Evolutionary conservation across 2,797 vertebrate genomes (phyloP), one percentile per base, ranked within the genome.

Genomic region (Phoeniculus purpureus): DNA sequence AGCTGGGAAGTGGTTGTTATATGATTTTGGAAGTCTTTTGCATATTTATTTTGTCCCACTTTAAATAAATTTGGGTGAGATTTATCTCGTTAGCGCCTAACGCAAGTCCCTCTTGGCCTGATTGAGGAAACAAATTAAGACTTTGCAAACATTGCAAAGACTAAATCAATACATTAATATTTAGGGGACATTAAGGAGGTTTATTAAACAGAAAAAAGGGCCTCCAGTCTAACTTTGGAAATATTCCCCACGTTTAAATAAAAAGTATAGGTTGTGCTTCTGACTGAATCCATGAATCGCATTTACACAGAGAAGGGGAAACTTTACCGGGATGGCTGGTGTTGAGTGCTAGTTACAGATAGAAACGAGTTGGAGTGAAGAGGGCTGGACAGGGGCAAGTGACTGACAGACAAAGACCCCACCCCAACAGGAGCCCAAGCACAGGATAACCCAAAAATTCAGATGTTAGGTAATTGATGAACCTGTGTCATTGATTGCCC

Each of bases 71-170:
- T 93, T 97, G 84, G 96, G 45, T 85, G 95, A 96, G 87, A 97
- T 97, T 97, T 96, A 97, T 97, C 96, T 97, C 78, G 85, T 97
- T 97, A 97, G 87, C 95, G 96, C 71, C 92, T 96, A 97, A 96
- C 68, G 50, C 94, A 95, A 96, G 92, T 96, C 93, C 96, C 92
- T 94, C 91, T 95, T 96, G 96, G 96, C 86, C 85, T 87, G 85
- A 97, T 88, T 82, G 94, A 76, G 94, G 95, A 97, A 97, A 97
- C 93, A 97, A 98, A 98, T 97, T 96, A 97, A 97, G 92, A 94
- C 93, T 96, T 97, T 60, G 95, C 95, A 97, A 97, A 97, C 88
- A 96, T 93, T 79, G 92, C 78, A 52, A 95, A 96, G 94, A 92
- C 92, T 94, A 68, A 97, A 97, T 96, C 94, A 97, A 97, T 97